Evolutionary conservation across 2,888 invertebrate species (phyloP), one percentile per base, ranked within the genome.

Genomic region (Calephelis perditalis): DNA sequence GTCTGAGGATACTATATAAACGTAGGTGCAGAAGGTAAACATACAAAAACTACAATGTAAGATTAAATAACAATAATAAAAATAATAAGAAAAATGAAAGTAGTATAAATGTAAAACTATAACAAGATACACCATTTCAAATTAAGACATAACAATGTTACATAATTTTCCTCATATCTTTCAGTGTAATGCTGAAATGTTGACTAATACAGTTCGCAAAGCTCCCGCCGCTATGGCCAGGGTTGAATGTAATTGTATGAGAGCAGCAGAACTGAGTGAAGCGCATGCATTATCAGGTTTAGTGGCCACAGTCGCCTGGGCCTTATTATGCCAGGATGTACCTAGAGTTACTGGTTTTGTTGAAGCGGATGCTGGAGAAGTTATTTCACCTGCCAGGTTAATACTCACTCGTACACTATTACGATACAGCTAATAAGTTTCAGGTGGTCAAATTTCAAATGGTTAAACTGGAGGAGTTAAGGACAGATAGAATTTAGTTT

Each of bases 271-370:
- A 10, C 73, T 89, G 12, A 88, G 90, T 61, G 89, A 90, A 64
- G 89, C 90, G 2, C 89, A 89, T 47, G 90, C 90, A 0, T 49
- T 89, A 11, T 81, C 86, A 2, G 78, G 81, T 5, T 72, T 89
- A 10, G 87, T 88, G n/a, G 77, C 74, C 2, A 82, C 81, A 62
- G 82, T 89, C 10, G 80, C 87, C 0, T 78, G 82, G 63, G 89
- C 82, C 0, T 67, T 86, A 7, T 66, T 86, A 7, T 87, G 89
- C 67, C 72, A 81, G 8, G 85, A 88, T 63, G 64, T 81, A 8
- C 84, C 87, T 0, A 75, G 74, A 64, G 73, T 90, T 7, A 77
- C 84, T 0, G 89, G 84, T 11, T 89, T 80, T 63, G 84, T 87
- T 6, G 86, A 86, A 72, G 81, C 86, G 5, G 81, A 88, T 57